phyloP scores from a whole-genome alignment of 2,888 invertebrate genomes.

The Drosophila seclusa region DNA sequence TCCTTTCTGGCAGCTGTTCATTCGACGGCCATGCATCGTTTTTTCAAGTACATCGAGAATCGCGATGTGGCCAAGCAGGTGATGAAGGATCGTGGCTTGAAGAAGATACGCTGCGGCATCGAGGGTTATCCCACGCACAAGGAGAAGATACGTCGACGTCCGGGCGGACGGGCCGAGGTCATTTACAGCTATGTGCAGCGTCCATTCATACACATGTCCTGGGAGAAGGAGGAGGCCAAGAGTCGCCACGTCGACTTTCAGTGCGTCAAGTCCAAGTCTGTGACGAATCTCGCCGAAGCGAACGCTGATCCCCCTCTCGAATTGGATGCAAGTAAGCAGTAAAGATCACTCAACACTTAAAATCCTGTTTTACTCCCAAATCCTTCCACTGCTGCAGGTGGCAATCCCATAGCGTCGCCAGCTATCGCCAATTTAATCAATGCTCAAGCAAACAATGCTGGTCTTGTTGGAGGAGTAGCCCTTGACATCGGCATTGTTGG shows the following conservation, averaged over 20 bases:
- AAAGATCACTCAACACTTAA: neutral
- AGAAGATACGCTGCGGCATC: slow-evolving; percentile 99
- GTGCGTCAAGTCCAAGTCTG: slow-evolving; percentile 98
- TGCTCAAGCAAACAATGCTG: slow-evolving; percentile 67
- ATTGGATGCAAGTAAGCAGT: slow-evolving; percentile 82
- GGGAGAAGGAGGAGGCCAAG: slow-evolving; percentile 99
- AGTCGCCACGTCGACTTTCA: slow-evolving; percentile 99
- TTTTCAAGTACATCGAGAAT: slow-evolving; percentile 99
- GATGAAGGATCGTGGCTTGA: slow-evolving; percentile 98
- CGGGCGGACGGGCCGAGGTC: slow-evolving; percentile 95
- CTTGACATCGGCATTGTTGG: slow-evolving; percentile 60
- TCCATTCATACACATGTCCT: slow-evolving; percentile 96
- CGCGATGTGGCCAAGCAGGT: slow-evolving; percentile 99
- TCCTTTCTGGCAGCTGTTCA: slow-evolving; percentile 89
- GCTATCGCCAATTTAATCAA: slow-evolving; percentile 66
- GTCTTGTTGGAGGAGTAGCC: slow-evolving; percentile 39
- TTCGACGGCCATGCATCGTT: slow-evolving; percentile 97
- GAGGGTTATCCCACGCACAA: slow-evolving; percentile 99
- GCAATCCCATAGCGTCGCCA: slow-evolving; percentile 83
- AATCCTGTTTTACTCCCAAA: neutral
- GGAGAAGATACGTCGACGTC: slow-evolving; percentile 98
- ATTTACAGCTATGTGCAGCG: slow-evolving; percentile 99
- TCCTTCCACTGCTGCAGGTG: slow-evolving; percentile 66
- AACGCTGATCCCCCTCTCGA: slow-evolving; percentile 93
- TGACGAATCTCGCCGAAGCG: slow-evolving; percentile 97